phyloP scores from a whole-genome alignment of 2,797 vertebrate genomes.

The Bovichtus variegatus region DNA sequence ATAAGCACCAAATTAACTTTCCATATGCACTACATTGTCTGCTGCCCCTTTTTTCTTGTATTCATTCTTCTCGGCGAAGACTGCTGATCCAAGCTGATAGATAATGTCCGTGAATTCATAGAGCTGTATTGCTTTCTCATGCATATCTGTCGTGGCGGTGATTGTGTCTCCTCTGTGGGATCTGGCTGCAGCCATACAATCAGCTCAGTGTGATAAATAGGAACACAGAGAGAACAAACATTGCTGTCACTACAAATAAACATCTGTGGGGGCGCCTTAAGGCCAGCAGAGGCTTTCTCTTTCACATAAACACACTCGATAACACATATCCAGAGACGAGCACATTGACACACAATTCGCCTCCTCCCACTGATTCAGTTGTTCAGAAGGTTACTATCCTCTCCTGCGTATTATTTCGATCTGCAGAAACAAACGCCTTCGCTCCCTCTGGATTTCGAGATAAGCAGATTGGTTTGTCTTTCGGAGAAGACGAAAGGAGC shows the following conservation, averaged over 20 bases:
- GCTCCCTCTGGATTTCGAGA: slow-evolving; percentile 81
- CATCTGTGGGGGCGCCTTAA: slow-evolving; percentile 73
- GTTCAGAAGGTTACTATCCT: slow-evolving; percentile 76
- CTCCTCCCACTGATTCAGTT: slow-evolving; percentile 70
- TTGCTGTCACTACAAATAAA: slow-evolving; percentile 79
- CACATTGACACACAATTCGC: slow-evolving; percentile 51
- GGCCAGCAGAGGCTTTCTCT: slow-evolving; percentile 68
- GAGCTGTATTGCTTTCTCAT: slow-evolving; percentile 69
- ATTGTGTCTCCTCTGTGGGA: slow-evolving; percentile 67
- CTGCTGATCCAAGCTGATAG: slow-evolving; percentile 68
- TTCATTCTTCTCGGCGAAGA: slow-evolving; percentile 40
- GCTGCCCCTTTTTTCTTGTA: slow-evolving; percentile 32
- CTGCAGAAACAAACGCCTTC: slow-evolving; percentile 76
- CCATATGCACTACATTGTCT: slow-evolving; percentile 25
- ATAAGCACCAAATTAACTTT: slow-evolving; percentile 41
- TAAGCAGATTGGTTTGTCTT: slow-evolving; percentile 85
- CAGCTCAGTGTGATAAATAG: slow-evolving; percentile 79
- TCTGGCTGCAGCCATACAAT: slow-evolving; percentile 67
- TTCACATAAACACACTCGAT: slow-evolving; percentile 56
- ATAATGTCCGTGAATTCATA: slow-evolving; percentile 61
- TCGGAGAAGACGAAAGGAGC: slow-evolving; percentile 75
- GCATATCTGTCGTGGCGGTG: slow-evolving; percentile 66
- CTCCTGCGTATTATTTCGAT: slow-evolving; percentile 78
- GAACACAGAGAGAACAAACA: slow-evolving; percentile 76
- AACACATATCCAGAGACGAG: slow-evolving; percentile 46